These are phyloP conservation scores for Apus apus DNA, from an alignment of 2,113 vertebrate genomes.

Conservation along the genomic window DNA sequence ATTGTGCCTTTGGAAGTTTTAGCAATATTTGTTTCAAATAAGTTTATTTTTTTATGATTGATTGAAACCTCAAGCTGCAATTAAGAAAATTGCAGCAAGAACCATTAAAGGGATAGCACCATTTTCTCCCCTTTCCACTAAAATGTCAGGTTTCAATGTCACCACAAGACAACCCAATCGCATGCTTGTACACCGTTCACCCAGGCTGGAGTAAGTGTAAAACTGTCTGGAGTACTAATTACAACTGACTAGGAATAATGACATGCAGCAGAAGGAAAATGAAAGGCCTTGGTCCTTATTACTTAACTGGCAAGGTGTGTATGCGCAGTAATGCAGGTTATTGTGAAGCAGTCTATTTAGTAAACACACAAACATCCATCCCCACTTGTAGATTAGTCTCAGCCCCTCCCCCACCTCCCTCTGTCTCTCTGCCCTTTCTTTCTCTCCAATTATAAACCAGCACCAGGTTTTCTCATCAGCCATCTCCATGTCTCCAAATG, in stretches of 20 bases:
- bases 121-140: constrained; percentile 26
- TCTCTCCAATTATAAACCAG: constrained; percentile 88
- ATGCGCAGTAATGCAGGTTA: background rate
- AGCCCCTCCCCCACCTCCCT: constrained; percentile 41
- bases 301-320: background rate
- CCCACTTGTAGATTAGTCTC: constrained; percentile 44
- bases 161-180: constrained; percentile 56
- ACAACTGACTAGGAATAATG: constrained; percentile 54
- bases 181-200: background rate
- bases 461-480: constrained; percentile 91
- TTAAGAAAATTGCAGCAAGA: constrained; percentile 53
- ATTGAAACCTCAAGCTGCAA: constrained; percentile 55
- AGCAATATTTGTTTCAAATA: constrained; percentile 41
- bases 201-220: constrained; percentile 7
- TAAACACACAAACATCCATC: constrained; percentile 55
- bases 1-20: constrained; percentile 32
- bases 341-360: background rate
- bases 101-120: constrained; percentile 28
- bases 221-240: constrained; percentile 61
- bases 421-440: constrained; percentile 78
- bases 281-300: constrained; percentile 8
- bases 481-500: constrained; percentile 83
- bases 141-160: constrained; percentile 62
- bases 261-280: constrained; percentile 10
- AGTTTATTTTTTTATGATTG: constrained; percentile 65